phyloP scores from a whole-genome alignment of 2,113 vertebrate species.

The Solea senegalensis region DNA sequence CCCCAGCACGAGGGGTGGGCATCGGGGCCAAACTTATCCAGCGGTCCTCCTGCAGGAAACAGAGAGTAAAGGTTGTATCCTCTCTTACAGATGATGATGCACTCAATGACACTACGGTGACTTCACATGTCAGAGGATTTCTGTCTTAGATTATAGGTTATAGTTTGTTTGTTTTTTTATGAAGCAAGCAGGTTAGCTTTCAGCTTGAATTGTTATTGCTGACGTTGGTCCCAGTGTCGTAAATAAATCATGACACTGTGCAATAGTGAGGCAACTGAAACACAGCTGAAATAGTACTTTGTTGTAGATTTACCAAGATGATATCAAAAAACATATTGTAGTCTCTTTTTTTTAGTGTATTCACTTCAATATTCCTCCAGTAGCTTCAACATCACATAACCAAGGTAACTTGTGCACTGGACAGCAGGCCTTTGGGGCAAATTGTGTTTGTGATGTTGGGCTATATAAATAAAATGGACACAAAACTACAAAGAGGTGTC shows the following conservation, averaged over 20 bases:
- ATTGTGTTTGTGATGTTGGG: too few species aligned
- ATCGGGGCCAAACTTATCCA: conserved; percentile 90
- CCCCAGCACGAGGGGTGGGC: conserved; percentile 91
- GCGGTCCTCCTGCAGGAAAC: conserved; percentile 77
- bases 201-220: conserved; percentile 6
- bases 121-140: too few species aligned
- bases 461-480: too few species aligned
- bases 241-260: neutral
- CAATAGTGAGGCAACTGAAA: neutral
- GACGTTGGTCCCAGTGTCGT: neutral
- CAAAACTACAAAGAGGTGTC: too few species aligned
- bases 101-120: too few species aligned
- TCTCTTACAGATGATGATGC: too few species aligned
- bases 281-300: neutral
- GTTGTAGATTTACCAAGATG: neutral
- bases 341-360: neutral
- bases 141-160: too few species aligned
- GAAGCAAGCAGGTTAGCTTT: neutral
- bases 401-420: too few species aligned
- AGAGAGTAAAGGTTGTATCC: neutral
- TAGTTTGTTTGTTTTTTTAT: neutral
- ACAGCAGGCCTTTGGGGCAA: too few species aligned
- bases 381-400: too few species aligned
- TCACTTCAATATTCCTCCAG: neutral
- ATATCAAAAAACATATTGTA: neutral